Evolutionary conservation across 2,113 vertebrate species (phyloP).

Genomic region (Poecile atricapillus): DNA sequence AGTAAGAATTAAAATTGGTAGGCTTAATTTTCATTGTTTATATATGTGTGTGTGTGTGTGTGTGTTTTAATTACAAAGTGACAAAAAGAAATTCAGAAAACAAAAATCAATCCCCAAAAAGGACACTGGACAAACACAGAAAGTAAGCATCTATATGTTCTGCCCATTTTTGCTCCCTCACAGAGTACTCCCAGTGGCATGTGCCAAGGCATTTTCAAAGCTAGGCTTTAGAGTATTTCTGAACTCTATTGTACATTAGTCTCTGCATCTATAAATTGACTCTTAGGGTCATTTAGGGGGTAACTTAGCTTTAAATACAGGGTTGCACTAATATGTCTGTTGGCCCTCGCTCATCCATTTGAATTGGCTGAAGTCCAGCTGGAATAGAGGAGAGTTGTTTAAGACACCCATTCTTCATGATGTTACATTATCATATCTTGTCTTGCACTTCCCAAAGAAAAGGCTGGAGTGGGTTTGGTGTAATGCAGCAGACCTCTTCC

Average conservation of each 20-base stretch:
- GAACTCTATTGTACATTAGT: background rate
- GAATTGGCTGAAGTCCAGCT: conserved; percentile 38
- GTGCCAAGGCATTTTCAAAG: background rate
- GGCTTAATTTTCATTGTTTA: background rate
- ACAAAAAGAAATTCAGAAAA: background rate
- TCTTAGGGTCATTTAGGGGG: conserved; percentile 38
- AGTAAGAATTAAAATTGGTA: background rate
- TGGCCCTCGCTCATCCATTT: conserved; percentile 40
- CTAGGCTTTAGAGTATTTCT: background rate
- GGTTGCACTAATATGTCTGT: conserved; percentile 42
- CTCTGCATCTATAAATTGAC: conserved; percentile 46
- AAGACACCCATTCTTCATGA: background rate
- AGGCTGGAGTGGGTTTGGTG: background rate
- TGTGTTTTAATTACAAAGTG: background rate
- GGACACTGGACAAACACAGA: background rate
- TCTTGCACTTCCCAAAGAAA: background rate
- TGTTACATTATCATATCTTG: background rate
- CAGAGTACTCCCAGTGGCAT: background rate
- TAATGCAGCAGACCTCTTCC: background rate
- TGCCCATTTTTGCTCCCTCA: fast-evolving
- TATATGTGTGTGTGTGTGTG: too few species aligned
- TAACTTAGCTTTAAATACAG: conserved; percentile 41
- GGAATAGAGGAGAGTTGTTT: conserved; percentile 17
- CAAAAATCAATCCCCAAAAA: background rate
- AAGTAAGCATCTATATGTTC: background rate